Conservation (phyloP, 2,888 invertebrate genomes). For the Zootermopsis nevadensis region DNA sequence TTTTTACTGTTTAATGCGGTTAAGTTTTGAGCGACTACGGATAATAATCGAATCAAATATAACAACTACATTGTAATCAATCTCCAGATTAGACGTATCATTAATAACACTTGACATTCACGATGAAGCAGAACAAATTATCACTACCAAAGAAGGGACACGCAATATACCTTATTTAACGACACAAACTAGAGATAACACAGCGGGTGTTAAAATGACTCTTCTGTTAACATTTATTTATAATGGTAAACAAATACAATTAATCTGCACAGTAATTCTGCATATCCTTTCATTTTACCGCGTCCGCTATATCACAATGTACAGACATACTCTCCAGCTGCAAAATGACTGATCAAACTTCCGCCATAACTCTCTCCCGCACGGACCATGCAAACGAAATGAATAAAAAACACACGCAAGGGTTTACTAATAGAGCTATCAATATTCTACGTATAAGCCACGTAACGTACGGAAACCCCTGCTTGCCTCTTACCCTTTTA, state of each 20-base stretch:
- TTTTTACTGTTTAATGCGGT: too few species aligned
- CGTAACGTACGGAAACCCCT: background rate
- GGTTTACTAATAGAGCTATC: background rate
- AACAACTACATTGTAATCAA: too few species aligned
- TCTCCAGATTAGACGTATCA: too few species aligned
- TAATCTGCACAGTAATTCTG: background rate
- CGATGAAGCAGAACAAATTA: too few species aligned
- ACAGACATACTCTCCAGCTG: background rate
- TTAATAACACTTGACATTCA: too few species aligned
- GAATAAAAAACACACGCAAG: constrained; percentile 12
- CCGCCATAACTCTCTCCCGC: constrained; percentile 21
- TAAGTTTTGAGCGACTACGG: too few species aligned
- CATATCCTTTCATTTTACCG: background rate
- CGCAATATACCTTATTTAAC: background rate
- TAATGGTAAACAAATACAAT: background rate
- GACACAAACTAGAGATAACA: background rate
- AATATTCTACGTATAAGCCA: constrained; percentile 1
- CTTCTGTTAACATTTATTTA: background rate
- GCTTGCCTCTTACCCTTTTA: background rate
- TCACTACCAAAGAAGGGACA: too few species aligned
- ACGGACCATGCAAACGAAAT: constrained; percentile 3
- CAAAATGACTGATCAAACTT: constrained; percentile 22
- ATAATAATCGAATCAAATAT: too few species aligned
- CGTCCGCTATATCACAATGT: constrained; percentile 13
- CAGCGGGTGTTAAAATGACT: background rate